Conservation (phyloP, 2,888 invertebrate species). For the Endomychus coccineus region DNA sequence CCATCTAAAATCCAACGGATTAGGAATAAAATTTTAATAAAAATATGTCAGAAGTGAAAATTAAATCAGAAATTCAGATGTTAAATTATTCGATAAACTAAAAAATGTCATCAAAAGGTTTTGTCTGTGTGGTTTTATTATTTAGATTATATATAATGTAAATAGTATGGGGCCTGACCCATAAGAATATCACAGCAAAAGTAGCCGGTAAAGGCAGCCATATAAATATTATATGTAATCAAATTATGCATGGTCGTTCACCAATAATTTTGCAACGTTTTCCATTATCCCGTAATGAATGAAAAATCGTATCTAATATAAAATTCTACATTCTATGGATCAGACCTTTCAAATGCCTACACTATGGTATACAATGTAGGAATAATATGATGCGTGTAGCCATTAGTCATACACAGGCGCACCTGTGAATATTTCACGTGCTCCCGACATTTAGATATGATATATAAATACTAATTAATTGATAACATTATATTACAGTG, state of each 20-base stretch:
- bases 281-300: conserved; percentile 11
- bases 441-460: conserved; percentile 22
- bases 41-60: neutral
- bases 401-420: conserved; percentile 23
- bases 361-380: conserved; percentile 35
- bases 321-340: conserved; percentile 43
- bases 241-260: conserved; percentile 15
- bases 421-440: conserved; percentile 30
- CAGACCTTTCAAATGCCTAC: conserved; percentile 39
- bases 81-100: too few relatives aligned
- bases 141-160: conserved; percentile 22
- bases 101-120: too few relatives aligned
- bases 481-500: conserved; percentile 32
- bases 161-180: conserved; percentile 40
- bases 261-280: conserved; percentile 10
- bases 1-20: too few relatives aligned
- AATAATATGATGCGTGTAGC: conserved; percentile 24
- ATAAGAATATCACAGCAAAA: conserved; percentile 46
- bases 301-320: conserved; percentile 26
- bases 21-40: neutral
- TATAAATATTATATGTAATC: conserved; percentile 33
- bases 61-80: conserved; percentile 6
- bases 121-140: conserved; percentile 26
- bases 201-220: conserved; percentile 33
- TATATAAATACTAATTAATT: conserved; percentile 27